Conservation (phyloP, 1,140 invertebrate genomes). For the Aethina tumida region DNA sequence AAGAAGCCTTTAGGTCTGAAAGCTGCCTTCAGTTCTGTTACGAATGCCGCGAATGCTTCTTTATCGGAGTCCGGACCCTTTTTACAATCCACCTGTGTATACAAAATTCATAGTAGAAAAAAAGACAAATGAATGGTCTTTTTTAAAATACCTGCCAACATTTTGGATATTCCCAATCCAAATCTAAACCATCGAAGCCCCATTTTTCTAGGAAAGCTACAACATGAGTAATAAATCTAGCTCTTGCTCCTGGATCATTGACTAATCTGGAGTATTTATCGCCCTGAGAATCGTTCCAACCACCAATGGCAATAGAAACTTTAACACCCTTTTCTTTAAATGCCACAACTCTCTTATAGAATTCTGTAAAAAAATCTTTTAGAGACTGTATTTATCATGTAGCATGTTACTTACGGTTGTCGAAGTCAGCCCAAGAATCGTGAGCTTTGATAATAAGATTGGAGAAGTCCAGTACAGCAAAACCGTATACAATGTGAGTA, state of each 20-base stretch:
- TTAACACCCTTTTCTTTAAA: constrained; percentile 73
- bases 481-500: constrained; percentile 87
- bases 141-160: constrained; percentile 67
- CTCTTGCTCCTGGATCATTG: constrained; percentile 58
- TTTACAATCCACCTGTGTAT: constrained; percentile 59
- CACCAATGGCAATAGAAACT: constrained; percentile 73
- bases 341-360: constrained; percentile 71
- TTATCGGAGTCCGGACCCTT: constrained; percentile 77
- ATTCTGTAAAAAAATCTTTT: constrained; percentile 43
- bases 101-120: neutral
- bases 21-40: constrained; percentile 61
- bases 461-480: constrained; percentile 74
- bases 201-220: constrained; percentile 71
- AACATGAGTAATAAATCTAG: constrained; percentile 62
- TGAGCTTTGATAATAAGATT: constrained; percentile 70
- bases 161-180: constrained; percentile 88
- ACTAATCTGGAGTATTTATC: constrained; percentile 78
- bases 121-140: constrained; percentile 2
- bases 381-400: neutral
- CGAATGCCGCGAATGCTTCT: constrained; percentile 58
- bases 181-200: constrained; percentile 76
- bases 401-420: constrained; percentile 55
- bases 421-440: constrained; percentile 82
- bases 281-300: constrained; percentile 82
- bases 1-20: constrained; percentile 65